A percentile compares a stretch with the other conserved stretches of the same genome.
phyloP scores from a whole-genome alignment of 2,888 invertebrate genomes.

The Pristionchus fissidentatus region DNA sequence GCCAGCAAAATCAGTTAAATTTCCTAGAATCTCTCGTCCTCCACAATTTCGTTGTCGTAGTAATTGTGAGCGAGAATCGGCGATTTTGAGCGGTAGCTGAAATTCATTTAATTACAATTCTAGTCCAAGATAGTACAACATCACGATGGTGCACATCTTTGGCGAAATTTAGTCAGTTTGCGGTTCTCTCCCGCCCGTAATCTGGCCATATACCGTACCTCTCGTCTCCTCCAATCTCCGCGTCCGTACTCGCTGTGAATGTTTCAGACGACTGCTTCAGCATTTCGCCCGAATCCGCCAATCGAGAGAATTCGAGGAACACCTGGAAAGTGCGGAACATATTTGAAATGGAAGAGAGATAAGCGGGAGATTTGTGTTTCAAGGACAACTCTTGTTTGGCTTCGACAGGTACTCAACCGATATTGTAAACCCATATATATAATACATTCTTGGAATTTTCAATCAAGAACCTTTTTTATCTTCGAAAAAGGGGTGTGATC shows the following conservation, averaged over 20 bases:
- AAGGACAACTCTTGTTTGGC: too few relatives aligned
- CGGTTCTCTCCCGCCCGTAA: not conserved
- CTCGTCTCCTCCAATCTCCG: not conserved
- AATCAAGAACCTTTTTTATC: too few relatives aligned
- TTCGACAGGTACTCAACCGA: too few relatives aligned
- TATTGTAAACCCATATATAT: too few relatives aligned
- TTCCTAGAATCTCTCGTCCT: conserved; percentile 27
- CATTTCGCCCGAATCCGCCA: not conserved
- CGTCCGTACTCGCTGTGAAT: not conserved
- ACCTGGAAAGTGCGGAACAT: conserved; percentile 51
- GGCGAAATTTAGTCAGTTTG: too few relatives aligned
- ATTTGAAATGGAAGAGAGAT: not conserved
- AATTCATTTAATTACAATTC: not conserved
- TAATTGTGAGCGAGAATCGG: not conserved
- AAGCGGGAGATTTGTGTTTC: too few relatives aligned
- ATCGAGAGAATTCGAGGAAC: conserved; percentile 58
- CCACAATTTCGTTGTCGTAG: conserved; percentile 19
- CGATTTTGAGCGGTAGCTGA: not conserved
- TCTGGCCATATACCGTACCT: not conserved
- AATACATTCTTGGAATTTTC: too few relatives aligned
- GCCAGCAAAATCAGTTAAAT: too few relatives aligned
- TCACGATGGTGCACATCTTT: not conserved
- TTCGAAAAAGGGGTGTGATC: too few relatives aligned
- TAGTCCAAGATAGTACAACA: too few relatives aligned
- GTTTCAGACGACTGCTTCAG: not conserved